Conservation (phyloP, 2,888 invertebrate genomes). For the Stenchaetothrips biformis region DNA sequence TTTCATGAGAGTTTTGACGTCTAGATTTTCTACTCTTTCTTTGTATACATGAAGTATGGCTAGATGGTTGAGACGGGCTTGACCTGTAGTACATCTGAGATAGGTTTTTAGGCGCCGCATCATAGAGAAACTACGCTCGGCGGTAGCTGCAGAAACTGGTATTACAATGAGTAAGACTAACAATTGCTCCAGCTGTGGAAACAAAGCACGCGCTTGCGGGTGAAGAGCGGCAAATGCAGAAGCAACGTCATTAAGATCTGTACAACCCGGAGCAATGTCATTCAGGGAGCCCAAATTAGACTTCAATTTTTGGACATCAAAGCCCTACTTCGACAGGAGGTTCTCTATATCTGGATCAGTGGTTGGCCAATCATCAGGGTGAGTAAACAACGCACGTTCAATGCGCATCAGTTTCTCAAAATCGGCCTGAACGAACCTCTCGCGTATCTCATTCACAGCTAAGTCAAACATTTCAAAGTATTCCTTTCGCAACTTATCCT, state of each 20-base stretch:
- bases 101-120: constrained; percentile 34
- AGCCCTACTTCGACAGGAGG: too few species aligned
- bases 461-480: background rate
- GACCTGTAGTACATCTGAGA: constrained; percentile 33
- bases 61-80: constrained; percentile 33
- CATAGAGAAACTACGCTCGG: constrained; percentile 35
- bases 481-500: background rate
- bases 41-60: too few species aligned
- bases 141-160: constrained; percentile 34
- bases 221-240: constrained; percentile 29
- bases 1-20: too few species aligned
- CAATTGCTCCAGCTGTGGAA: constrained; percentile 34
- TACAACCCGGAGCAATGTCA: too few species aligned
- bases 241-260: constrained; percentile 8
- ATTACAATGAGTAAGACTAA: constrained; percentile 34
- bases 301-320: constrained; percentile 28
- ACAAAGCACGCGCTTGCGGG: constrained; percentile 29
- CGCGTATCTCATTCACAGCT: background rate
- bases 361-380: too few species aligned
- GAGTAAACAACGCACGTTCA: too few species aligned
- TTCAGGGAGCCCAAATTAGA: constrained; percentile 28
- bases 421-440: background rate
- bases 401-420: background rate
- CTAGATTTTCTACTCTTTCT: too few species aligned
- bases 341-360: too few species aligned